These are phyloP conservation scores for Lasioglossum pauxillum DNA, from an alignment of 2,888 invertebrate species.

Conservation along the genomic window DNA sequence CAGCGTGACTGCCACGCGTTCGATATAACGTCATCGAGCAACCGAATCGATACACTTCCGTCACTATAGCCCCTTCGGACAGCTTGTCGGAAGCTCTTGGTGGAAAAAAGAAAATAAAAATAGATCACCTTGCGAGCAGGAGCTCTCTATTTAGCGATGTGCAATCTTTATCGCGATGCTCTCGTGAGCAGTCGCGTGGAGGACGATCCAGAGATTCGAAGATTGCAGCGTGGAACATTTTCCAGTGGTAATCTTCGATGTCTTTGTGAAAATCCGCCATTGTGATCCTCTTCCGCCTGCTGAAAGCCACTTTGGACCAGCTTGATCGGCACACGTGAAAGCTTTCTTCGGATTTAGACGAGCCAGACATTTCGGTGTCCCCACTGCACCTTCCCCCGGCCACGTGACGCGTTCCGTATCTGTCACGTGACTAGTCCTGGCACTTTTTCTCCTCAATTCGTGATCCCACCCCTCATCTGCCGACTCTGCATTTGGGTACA, in stretches of 20 bases:
- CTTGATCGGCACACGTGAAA: conserved; percentile 47
- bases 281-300: conserved; percentile 59
- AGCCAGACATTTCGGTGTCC: no score
- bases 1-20: conserved; percentile 3
- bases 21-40: conserved; percentile 53
- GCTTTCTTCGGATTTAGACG: conserved; percentile 14
- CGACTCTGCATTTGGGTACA: background rate
- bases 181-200: no score
- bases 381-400: no score
- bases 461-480: no score
- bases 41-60: conserved; percentile 68
- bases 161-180: background rate
- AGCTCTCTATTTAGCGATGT: conserved; percentile 46
- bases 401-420: no score
- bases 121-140: conserved; percentile 41
- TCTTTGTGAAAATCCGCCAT: conserved; percentile 48
- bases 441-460: no score
- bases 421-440: no score
- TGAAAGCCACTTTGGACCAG: conserved; percentile 65
- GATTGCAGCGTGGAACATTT: background rate
- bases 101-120: conserved; percentile 41
- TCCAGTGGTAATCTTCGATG: conserved; percentile 23
- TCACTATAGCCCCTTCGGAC: conserved; percentile 32
- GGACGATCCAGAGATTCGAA: background rate
- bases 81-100: background rate